phyloP scores from a whole-genome alignment of 2,888 invertebrate species.

The Chelonus formosanus region DNA sequence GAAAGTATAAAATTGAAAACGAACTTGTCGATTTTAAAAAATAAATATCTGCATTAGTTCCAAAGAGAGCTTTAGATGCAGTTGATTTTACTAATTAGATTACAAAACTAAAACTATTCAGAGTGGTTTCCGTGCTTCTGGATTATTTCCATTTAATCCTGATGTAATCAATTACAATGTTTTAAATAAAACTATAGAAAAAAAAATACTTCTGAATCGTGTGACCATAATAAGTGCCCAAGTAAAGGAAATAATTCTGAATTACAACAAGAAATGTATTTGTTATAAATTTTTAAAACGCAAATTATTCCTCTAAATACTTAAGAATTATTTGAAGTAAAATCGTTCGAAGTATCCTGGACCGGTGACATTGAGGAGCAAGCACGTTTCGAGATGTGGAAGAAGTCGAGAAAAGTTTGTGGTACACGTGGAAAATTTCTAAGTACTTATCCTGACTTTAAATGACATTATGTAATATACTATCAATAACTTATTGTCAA shows the following conservation, averaged over 20 bases:
- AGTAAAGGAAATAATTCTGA: not conserved
- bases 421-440: too few species aligned
- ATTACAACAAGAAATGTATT: not conserved
- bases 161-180: constrained; percentile 18
- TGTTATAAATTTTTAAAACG: not conserved
- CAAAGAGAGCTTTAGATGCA: constrained; percentile 11
- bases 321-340: not conserved
- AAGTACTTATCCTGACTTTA: too few species aligned
- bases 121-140: constrained; percentile 23
- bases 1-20: constrained; percentile 12
- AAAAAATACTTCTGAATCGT: not conserved
- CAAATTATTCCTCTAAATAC: not conserved
- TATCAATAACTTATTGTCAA: too few species aligned
- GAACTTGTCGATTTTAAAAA: constrained; percentile 11
- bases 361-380: not conserved
- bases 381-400: not conserved
- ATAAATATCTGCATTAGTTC: constrained; percentile 19
- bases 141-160: constrained; percentile 18
- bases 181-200: not conserved
- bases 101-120: too few species aligned
- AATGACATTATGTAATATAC: too few species aligned
- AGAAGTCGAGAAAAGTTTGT: not conserved
- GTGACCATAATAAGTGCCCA: not conserved
- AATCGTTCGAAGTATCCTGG: not conserved
- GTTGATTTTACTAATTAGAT: constrained; percentile 12